Conservation (phyloP, 2,888 invertebrate genomes). For the Ophion costatus region DNA sequence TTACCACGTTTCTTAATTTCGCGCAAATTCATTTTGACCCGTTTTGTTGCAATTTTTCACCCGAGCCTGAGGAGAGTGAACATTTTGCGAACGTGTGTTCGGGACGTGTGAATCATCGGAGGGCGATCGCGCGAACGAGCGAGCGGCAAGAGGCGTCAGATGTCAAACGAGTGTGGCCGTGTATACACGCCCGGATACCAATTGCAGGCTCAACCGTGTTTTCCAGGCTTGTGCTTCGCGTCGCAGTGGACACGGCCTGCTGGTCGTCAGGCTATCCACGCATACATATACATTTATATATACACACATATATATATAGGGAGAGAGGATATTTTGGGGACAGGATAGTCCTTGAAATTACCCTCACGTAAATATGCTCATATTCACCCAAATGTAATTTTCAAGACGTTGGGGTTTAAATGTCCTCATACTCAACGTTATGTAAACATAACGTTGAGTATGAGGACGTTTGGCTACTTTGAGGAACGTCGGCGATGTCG, state of each 20-base stretch:
- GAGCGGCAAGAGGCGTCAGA: slow-evolving; percentile 46
- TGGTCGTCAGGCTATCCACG: slow-evolving; percentile 33
- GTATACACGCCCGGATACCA: slow-evolving; percentile 46
- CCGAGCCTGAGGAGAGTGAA: neutral
- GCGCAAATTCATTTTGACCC: neutral
- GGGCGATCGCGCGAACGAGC: slow-evolving; percentile 7
- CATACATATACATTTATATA: slow-evolving; percentile 1
- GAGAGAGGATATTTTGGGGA: too few relatives aligned
- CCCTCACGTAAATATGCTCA: too few relatives aligned
- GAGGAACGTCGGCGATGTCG: too few relatives aligned
- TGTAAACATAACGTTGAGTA: too few relatives aligned
- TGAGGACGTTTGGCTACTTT: too few relatives aligned
- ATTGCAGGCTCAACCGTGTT: slow-evolving; percentile 64
- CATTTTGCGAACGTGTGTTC: slow-evolving; percentile 20
- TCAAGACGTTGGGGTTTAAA: too few relatives aligned
- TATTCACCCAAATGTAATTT: too few relatives aligned
- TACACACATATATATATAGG: too few relatives aligned
- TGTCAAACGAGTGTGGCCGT: slow-evolving; percentile 57
- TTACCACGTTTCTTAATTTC: neutral
- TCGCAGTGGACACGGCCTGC: slow-evolving; percentile 14
- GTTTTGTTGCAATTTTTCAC: slow-evolving; percentile 11
- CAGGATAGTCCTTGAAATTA: too few relatives aligned
- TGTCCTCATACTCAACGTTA: too few relatives aligned
- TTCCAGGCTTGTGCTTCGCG: slow-evolving; percentile 59
- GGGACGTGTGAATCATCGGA: slow-evolving; percentile 34